A percentile compares a stretch with the other conserved stretches of the same genome.
Conservation (phyloP, 2,888 invertebrate species). For the Nephrotoma flavescens region DNA sequence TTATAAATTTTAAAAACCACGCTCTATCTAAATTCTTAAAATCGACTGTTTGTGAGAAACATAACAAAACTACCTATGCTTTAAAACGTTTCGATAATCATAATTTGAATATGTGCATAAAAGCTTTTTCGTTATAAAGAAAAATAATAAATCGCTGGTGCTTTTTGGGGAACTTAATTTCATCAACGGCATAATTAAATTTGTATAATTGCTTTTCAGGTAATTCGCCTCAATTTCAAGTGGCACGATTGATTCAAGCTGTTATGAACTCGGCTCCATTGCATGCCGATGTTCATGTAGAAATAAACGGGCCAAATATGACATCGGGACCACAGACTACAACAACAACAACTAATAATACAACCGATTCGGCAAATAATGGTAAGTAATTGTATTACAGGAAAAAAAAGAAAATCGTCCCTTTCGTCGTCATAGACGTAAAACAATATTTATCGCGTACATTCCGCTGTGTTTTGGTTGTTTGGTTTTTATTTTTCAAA, state of each 20-base stretch:
- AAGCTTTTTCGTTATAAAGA: not conserved
- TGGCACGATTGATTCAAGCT: conserved; percentile 29
- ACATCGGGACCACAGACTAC: conserved; percentile 18
- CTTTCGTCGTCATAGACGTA: no score
- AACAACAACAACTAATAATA: not conserved
- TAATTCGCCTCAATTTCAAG: conserved; percentile 25
- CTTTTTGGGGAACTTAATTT: not conserved
- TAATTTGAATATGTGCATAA: not conserved
- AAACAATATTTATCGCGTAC: not conserved
- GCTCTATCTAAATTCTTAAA: not conserved
- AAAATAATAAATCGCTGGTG: not conserved
- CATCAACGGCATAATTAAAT: not conserved
- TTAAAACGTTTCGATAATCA: not conserved
- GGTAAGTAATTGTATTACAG: not conserved
- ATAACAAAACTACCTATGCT: not conserved
- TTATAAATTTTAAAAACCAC: not conserved
- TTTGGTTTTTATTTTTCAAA: not conserved
- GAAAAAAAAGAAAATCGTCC: not conserved
- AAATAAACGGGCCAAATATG: conserved; percentile 27
- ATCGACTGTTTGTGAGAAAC: not conserved
- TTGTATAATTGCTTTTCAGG: not conserved
- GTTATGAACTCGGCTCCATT: conserved; percentile 27
- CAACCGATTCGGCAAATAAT: conserved; percentile 3
- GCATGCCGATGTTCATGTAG: conserved; percentile 28
- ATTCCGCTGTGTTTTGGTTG: not conserved